These are phyloP conservation scores for Leptestheria dahalacensis DNA, from an alignment of 1,140 invertebrate species.

Conservation along the genomic window DNA sequence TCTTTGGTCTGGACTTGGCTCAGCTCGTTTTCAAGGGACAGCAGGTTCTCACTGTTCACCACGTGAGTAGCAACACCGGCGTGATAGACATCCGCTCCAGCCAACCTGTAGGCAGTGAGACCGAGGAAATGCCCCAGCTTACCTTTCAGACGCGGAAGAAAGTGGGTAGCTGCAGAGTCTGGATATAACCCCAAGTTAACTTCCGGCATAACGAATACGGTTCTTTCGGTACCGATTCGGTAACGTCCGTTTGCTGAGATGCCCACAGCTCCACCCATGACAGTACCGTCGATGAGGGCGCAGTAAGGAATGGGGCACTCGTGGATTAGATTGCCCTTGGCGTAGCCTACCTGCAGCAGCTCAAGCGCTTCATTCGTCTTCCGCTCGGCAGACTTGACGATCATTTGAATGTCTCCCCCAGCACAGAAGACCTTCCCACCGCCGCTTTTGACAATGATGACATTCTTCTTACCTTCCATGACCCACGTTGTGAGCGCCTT, in stretches of 20 bases:
- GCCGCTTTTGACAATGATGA: constrained; percentile 77
- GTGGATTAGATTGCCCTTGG: constrained; percentile 74
- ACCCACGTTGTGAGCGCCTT: constrained; percentile 76
- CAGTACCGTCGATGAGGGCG: constrained; percentile 89
- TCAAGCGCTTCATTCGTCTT: constrained; percentile 46
- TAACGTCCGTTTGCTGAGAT: constrained; percentile 84
- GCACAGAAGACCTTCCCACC: constrained; percentile 97
- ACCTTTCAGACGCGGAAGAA: constrained; percentile 69
- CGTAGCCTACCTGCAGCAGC: constrained; percentile 87
- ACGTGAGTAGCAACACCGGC: constrained; percentile 91
- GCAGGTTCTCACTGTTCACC: constrained; percentile 48
- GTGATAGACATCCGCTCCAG: constrained; percentile 71
- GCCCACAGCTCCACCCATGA: constrained; percentile 98
- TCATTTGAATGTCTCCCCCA: constrained; percentile 75
- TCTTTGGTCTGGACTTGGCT: constrained; percentile 30
- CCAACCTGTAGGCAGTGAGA: constrained; percentile 58
- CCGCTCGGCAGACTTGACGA: constrained; percentile 47
- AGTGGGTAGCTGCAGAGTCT: constrained; percentile 87
- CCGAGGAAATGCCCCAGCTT: constrained; percentile 81
- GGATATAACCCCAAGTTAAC: constrained; percentile 86
- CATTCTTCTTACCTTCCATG: constrained; percentile 40
- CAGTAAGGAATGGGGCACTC: constrained; percentile 81
- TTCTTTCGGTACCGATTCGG: constrained; percentile 86
- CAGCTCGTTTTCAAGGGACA: constrained; percentile 47
- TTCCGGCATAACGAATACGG: constrained; percentile 97